phyloP scores from a whole-genome alignment of 2,113 vertebrate species.

The Chrysemys picta region DNA sequence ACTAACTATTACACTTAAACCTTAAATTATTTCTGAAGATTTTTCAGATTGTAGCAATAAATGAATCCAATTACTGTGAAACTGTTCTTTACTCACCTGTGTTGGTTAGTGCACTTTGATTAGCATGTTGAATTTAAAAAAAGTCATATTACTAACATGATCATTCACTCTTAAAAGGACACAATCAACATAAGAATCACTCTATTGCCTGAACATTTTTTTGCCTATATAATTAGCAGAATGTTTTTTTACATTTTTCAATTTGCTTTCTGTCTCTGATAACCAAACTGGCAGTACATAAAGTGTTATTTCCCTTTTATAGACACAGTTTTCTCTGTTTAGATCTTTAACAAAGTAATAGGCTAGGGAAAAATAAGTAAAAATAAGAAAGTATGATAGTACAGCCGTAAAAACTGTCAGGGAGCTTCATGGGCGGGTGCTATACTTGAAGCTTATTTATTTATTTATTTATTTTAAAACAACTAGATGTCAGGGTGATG shows the following conservation, averaged over 20 bases:
- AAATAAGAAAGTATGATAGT: background rate
- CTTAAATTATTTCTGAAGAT: slow-evolving; percentile 3
- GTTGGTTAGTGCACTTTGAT: slow-evolving; percentile 14
- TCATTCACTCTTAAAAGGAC: background rate
- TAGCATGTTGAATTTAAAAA: background rate
- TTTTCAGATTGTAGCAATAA: slow-evolving; percentile 19
- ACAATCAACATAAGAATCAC: background rate
- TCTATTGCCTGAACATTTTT: background rate
- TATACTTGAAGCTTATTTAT: background rate
- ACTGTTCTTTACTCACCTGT: slow-evolving; percentile 6
- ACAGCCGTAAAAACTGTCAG: background rate
- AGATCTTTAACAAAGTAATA: background rate
- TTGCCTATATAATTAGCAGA: background rate
- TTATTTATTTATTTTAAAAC: background rate
- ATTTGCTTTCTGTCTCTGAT: background rate
- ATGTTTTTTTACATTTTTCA: background rate
- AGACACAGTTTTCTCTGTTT: background rate
- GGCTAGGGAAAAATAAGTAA: background rate
- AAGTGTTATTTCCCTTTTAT: background rate
- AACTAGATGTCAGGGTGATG: background rate
- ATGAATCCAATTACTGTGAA: background rate
- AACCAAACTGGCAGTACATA: background rate
- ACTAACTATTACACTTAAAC: background rate
- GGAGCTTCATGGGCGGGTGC: background rate
- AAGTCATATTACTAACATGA: too few relatives aligned